Conservation (phyloP, 2,797 vertebrate species). For the Florisuga fusca region DNA sequence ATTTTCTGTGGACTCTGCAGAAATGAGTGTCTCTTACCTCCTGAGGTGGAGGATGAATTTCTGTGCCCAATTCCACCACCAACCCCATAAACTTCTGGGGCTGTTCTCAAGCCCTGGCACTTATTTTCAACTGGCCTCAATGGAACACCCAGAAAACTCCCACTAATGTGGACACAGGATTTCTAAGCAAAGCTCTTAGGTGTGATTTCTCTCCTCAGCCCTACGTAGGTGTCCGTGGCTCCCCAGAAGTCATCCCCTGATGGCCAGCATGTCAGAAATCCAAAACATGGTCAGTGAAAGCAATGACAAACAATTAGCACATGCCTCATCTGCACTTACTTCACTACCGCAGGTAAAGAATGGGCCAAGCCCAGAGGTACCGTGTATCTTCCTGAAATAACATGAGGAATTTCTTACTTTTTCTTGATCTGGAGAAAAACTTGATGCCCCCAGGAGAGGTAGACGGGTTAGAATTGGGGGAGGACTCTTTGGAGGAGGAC, state of each 20-base stretch:
- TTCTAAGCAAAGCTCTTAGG: not conserved
- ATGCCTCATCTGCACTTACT: slow-evolving; percentile 62
- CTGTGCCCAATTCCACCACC: not conserved
- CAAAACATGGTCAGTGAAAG: slow-evolving; percentile 1
- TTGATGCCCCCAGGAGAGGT: slow-evolving; percentile 90
- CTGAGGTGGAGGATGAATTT: not conserved
- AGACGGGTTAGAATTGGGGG: slow-evolving; percentile 82
- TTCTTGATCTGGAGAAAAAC: slow-evolving; percentile 94
- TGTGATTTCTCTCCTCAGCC: not conserved
- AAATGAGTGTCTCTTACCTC: not conserved
- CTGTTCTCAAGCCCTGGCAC: accelerated
- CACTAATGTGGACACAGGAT: accelerated
- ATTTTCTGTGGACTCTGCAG: not conserved
- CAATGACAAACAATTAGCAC: slow-evolving; percentile 9
- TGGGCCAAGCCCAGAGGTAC: slow-evolving; percentile 68
- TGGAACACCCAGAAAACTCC: not conserved
- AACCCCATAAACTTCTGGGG: not conserved
- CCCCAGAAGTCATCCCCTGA: not conserved
- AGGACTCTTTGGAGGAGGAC: slow-evolving; percentile 89
- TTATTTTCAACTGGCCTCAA: accelerated
- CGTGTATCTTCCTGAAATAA: slow-evolving; percentile 69
- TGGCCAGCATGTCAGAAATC: not conserved
- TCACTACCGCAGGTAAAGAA: slow-evolving; percentile 63
- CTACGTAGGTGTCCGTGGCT: not conserved
- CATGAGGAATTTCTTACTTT: slow-evolving; percentile 87